Evolutionary conservation across 2,113 vertebrate species (phyloP).

Genomic region (Xiphorhynchus elegans): DNA sequence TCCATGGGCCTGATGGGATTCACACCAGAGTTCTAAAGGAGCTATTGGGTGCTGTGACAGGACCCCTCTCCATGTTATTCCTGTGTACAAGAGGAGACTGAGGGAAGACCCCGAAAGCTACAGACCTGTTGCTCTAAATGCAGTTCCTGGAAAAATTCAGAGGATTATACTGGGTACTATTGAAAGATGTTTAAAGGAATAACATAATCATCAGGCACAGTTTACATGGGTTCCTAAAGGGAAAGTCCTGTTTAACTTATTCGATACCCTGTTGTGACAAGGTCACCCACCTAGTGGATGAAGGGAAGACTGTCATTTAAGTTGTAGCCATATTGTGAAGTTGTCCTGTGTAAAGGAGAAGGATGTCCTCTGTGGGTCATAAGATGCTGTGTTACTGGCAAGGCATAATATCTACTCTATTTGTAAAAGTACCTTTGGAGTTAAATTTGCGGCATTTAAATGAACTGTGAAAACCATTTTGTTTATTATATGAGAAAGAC

Average conservation of each 20-base stretch:
- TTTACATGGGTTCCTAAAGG: neutral
- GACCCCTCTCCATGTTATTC: neutral
- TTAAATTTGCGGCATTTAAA: neutral
- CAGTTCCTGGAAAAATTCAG: neutral
- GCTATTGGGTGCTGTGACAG: accelerated
- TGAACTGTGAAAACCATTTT: neutral
- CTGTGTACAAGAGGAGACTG: neutral
- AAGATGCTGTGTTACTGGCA: neutral
- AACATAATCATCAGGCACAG: neutral
- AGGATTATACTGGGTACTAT: neutral
- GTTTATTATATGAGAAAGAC: neutral
- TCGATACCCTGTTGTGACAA: neutral
- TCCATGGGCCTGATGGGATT: neutral
- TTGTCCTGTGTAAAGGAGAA: neutral
- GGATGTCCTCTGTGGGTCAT: neutral
- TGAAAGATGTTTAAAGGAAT: neutral
- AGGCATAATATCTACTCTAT: neutral
- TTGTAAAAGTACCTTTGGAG: neutral
- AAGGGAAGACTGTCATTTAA: neutral
- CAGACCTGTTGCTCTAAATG: neutral
- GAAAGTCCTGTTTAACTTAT: neutral
- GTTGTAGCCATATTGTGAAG: neutral
- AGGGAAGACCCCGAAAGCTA: neutral
- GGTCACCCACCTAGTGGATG: neutral
- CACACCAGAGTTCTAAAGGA: neutral